phyloP scores from a whole-genome alignment of 2,888 invertebrate genomes.

The Dolichopus griseipennis region DNA sequence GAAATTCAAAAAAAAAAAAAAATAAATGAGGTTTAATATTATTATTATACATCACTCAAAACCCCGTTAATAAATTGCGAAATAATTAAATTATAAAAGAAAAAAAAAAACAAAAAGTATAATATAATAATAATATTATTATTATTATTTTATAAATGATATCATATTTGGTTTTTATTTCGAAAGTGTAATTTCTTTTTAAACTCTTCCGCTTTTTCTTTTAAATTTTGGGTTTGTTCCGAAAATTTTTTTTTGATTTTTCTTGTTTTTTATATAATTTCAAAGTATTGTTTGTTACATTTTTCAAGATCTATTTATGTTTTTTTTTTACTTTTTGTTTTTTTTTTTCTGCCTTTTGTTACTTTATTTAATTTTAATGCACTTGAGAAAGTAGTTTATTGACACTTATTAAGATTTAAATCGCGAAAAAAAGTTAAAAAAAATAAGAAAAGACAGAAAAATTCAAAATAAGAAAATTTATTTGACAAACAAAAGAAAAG shows the following conservation, averaged over 20 bases:
- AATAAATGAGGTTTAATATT: no score
- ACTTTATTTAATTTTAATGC: background rate
- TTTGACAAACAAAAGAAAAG: background rate
- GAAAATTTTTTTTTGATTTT: background rate
- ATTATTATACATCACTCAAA: no score
- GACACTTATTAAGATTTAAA: background rate
- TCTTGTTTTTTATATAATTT: background rate
- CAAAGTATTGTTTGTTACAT: background rate
- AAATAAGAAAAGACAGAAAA: background rate
- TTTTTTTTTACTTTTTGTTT: background rate
- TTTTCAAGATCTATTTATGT: background rate
- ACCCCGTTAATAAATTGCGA: no score
- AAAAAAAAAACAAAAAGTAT: no score
- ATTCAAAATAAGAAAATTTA: background rate
- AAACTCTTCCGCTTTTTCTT: no score
- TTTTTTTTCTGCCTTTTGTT: background rate
- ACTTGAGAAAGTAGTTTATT: conserved; percentile 6
- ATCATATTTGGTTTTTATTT: no score
- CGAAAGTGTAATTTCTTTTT: no score
- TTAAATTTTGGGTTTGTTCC: no score
- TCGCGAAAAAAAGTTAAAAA: background rate
- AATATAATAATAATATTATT: no score
- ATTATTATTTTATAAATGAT: no score
- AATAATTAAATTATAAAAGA: no score
- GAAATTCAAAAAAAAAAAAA: no score